Evolutionary conservation across 2,797 vertebrate genomes (phyloP).

Genomic region (Decapterus maruadsi): DNA sequence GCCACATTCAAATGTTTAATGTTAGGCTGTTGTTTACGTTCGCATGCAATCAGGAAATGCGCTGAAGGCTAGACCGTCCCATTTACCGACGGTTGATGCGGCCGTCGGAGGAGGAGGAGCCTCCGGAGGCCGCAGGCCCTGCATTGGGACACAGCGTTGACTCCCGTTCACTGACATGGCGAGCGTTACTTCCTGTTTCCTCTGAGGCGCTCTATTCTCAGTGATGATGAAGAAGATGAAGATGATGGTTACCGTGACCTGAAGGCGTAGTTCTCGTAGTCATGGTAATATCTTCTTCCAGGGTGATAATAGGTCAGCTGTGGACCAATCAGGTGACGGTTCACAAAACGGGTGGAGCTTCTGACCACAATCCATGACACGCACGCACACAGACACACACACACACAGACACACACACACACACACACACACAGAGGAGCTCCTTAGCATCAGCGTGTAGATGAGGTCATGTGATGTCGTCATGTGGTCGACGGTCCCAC

Average conservation of each 20-base stretch:
- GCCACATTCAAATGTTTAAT: no score
- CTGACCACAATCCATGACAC: conserved; percentile 60
- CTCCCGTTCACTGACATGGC: no score
- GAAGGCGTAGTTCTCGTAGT: conserved; percentile 89
- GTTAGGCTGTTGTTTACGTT: no score
- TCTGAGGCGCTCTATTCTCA: no score
- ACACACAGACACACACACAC: conserved; percentile 24
- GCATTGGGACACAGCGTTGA: no score
- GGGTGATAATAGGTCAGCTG: conserved; percentile 89
- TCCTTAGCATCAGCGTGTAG: neutral
- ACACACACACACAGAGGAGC: conserved; percentile 18
- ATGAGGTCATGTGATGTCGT: no score
- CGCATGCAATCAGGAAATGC: no score
- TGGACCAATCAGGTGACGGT: conserved; percentile 87
- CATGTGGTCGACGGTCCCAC: conserved; percentile 72
- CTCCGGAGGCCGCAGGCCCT: no score
- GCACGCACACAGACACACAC: conserved; percentile 12
- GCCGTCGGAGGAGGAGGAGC: no score
- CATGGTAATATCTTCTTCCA: conserved; percentile 89
- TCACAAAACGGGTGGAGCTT: conserved; percentile 88
- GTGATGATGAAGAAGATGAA: neutral
- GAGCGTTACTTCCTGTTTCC: no score
- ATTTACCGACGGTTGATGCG: no score
- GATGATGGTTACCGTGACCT: conserved; percentile 85
- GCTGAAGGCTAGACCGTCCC: no score